Base-by-base conservation (phyloP, 2,113 vertebrate genomes). In the Bubalus kerabau region DNA sequence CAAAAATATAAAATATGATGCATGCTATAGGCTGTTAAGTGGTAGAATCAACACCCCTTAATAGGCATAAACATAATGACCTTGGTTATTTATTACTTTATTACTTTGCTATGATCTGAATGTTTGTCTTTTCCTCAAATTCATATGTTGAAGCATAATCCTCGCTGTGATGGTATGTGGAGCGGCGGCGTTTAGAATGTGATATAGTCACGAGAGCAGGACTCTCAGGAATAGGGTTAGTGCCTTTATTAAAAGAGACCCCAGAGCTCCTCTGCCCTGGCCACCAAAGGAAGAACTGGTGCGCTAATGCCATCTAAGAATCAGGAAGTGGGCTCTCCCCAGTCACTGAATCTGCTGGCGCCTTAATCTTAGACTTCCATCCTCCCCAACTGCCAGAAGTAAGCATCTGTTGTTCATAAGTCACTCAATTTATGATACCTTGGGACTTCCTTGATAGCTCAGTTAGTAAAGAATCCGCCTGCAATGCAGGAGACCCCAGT, bases 171-270 rank as follows among this genome's bases (percentile, higher is more conserved):
- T 4, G 26, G 32, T 19, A 8, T 43, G 0, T 84, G 94, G 62
- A 40, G 17, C n/a, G 13, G 54, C 40, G 28, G 5, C 30, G 50
- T 50, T 48, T 7, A n/a, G 11, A 28, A 40, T 26, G 59, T 30
- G 32, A 59, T 4, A 24, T 1, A 6, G 7, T 50, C 30, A 3
- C 7, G 2, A 78, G 0, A 46, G 43, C 24, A 7, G 30, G 13
- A 4, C 16, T 43, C 43, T 59, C 3, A 13, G 21, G 13, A 56
- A 19, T 21, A 21, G n/a, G 23, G 4, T 32, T 4, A 1, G 9
- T 6, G n/a, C 14, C 19, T 28, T 23, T 48, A 46, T 12, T 59
- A 59, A 40, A 19, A 26, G 36, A 62, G 28, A 52, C 8, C 19
- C 19, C 57, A 4, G 14, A 24, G n/a, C 10, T 7, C 46, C 56